Conservation (phyloP, 1,140 invertebrate genomes). For the Drosophila nigromelanica region DNA sequence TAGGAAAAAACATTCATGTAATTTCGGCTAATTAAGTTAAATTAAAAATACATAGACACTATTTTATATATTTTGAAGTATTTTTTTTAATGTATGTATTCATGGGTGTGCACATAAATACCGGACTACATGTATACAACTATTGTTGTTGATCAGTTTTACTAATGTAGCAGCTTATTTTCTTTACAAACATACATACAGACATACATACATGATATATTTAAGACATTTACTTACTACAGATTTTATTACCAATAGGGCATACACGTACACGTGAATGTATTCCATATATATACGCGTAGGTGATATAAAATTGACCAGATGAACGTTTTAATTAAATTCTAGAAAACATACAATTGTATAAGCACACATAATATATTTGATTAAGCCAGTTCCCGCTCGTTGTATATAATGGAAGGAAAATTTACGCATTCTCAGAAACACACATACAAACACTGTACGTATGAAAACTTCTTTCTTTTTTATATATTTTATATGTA, state of each 20-base stretch:
- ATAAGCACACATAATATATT: background rate
- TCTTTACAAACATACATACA: constrained; percentile 28
- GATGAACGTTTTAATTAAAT: constrained; percentile 24
- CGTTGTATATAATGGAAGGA: constrained; percentile 35
- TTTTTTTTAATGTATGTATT: no score
- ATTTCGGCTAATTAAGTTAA: background rate
- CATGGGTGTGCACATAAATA: background rate
- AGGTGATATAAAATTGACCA: constrained; percentile 44
- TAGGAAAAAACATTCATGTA: background rate
- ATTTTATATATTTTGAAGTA: background rate
- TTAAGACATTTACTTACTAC: constrained; percentile 54
- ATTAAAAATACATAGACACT: background rate
- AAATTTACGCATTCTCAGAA: constrained; percentile 4
- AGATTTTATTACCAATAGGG: constrained; percentile 17
- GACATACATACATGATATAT: constrained; percentile 45
- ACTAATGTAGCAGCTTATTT: constrained; percentile 21
- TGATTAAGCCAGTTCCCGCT: constrained; percentile 9
- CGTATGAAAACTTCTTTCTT: background rate
- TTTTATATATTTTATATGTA: background rate
- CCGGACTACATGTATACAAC: constrained; percentile 2
- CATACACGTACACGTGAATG: background rate
- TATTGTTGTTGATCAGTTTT: constrained; percentile 19
- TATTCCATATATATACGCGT: constrained; percentile 9
- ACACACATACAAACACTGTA: background rate
- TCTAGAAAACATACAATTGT: background rate